Base-by-base conservation (phyloP, 1,140 invertebrate genomes). In the Thrips palmi region DNA sequence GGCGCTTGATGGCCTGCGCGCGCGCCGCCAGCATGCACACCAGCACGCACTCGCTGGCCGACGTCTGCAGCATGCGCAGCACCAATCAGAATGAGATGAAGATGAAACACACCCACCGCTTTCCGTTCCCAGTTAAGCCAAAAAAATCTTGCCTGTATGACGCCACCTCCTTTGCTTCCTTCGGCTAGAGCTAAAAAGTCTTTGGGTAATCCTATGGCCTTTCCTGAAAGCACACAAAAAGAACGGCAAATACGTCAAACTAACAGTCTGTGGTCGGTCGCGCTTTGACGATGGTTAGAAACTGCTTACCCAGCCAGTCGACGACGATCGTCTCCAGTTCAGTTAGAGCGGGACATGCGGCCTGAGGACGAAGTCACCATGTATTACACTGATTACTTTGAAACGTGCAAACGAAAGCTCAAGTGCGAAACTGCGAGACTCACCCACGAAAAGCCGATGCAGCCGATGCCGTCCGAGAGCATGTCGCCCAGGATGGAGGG, bases 391-490 rank as follows among this genome's bases (percentile, higher is more conserved):
- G 10, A 10, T 37, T 25, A n/a, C n/a, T 34, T 40, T 32, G n/a
- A n/a, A n/a, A n/a, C n/a, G n/a, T n/a, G n/a, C n/a, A n/a, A 30
- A 35, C 11, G 3, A 30, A 31, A 14, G 8, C 20, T 29, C 12
- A 37, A 37, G 25, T 12, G 4, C 6, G 22, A 3, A 23, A 24
- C 3, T 15, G 12, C 15, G 1, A 6, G 23, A 56, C 53, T 70
- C 68, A 88, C 85, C 94, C 94, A 98, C 17, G 93, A 97, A 62
- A 98, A 99, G 49, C 94, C 94, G 46, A 97, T 87, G 55, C 88
- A 93, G 2, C 89, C 92, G 42, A 98, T 85, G 10, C 84, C 88
- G 54, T 89, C 84, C 10, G 83, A 79, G 24, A 99, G 57, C 87
- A 99, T 94, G 48, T 97, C 92, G n/a, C 87, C 94, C 12, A 98